phyloP scores from a whole-genome alignment of 2,888 invertebrate genomes.

The Trissolcus brochymenae region DNA sequence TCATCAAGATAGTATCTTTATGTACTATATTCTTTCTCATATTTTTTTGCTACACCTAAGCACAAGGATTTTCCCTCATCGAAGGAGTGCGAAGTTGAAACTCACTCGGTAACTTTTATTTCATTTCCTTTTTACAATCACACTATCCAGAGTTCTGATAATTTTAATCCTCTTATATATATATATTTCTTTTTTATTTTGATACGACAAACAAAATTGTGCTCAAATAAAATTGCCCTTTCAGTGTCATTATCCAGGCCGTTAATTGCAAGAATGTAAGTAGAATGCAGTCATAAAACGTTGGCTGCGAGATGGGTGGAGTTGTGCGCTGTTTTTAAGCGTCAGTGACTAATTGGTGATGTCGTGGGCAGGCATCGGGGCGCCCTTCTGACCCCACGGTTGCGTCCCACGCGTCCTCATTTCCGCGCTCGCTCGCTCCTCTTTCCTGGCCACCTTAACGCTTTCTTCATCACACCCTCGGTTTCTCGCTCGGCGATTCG shows the following conservation, averaged over 20 bases:
- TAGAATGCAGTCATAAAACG: constrained; percentile 65
- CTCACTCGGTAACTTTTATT: no score
- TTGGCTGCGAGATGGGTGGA: constrained; percentile 65
- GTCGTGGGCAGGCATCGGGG: constrained; percentile 76
- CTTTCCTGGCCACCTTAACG: constrained; percentile 38
- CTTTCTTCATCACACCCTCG: constrained; percentile 9
- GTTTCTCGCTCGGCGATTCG: constrained; percentile 33
- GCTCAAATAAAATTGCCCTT: constrained; percentile 28
- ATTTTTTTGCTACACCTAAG: no score
- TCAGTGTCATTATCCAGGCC: constrained; percentile 44
- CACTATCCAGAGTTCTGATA: background rate
- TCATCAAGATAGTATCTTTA: background rate
- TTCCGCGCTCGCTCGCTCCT: constrained; percentile 52
- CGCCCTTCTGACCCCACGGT: constrained; percentile 65
- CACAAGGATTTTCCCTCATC: background rate
- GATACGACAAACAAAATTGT: background rate
- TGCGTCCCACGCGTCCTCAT: constrained; percentile 51
- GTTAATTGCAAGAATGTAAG: constrained; percentile 59
- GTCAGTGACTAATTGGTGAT: constrained; percentile 76
- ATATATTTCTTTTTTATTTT: background rate
- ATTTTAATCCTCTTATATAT: background rate
- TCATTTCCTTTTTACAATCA: background rate
- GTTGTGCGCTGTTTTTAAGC: constrained; percentile 75
- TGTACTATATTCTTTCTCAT: no score
- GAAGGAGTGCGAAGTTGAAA: background rate